Percentiles rank a stretch among this genome's conserved stretches.
Evolutionary conservation across 2,888 invertebrate species (phyloP).

Genomic region (Napeogenes sylphis): DNA sequence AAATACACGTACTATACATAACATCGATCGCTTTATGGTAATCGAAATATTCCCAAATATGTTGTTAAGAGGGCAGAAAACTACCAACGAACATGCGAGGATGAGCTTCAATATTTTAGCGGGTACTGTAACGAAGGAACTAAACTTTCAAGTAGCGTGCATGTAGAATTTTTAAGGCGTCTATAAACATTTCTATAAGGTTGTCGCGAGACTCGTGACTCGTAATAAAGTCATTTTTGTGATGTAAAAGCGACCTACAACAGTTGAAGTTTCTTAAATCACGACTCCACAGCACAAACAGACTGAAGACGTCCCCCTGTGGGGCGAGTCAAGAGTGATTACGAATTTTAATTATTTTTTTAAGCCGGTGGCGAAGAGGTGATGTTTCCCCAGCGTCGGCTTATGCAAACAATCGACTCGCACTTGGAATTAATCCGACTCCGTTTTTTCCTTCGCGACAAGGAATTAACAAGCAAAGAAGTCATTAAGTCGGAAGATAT

Average conservation of each 20-base stretch:
- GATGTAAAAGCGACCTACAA: constrained; percentile 52
- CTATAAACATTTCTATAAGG: constrained; percentile 64
- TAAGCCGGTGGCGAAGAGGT: constrained; percentile 76
- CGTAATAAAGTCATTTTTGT: constrained; percentile 61
- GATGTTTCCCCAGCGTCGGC: constrained; percentile 72
- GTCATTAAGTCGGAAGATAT: constrained; percentile 76
- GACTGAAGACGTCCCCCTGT: constrained; percentile 59
- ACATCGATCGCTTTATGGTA: constrained; percentile 76
- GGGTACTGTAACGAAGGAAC: constrained; percentile 62
- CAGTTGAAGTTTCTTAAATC: constrained; percentile 49
- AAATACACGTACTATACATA: constrained; percentile 68
- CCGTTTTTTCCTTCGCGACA: constrained; percentile 73
- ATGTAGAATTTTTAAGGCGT: constrained; percentile 65
- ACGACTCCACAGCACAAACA: constrained; percentile 45
- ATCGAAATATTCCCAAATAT: constrained; percentile 78
- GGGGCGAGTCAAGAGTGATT: constrained; percentile 76
- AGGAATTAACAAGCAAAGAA: constrained; percentile 78
- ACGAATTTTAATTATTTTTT: constrained; percentile 79
- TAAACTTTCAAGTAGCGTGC: constrained; percentile 62
- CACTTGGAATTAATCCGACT: constrained; percentile 77
- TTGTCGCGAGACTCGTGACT: constrained; percentile 53
- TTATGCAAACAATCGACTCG: constrained; percentile 78
- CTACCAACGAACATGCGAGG: constrained; percentile 74
- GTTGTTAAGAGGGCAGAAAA: constrained; percentile 75
- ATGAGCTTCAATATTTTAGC: constrained; percentile 74